Percentiles rank a stretch among this genome's conserved stretches.
phyloP scores from a whole-genome alignment of 2,113 vertebrate genomes.

The Sorex araneus region DNA sequence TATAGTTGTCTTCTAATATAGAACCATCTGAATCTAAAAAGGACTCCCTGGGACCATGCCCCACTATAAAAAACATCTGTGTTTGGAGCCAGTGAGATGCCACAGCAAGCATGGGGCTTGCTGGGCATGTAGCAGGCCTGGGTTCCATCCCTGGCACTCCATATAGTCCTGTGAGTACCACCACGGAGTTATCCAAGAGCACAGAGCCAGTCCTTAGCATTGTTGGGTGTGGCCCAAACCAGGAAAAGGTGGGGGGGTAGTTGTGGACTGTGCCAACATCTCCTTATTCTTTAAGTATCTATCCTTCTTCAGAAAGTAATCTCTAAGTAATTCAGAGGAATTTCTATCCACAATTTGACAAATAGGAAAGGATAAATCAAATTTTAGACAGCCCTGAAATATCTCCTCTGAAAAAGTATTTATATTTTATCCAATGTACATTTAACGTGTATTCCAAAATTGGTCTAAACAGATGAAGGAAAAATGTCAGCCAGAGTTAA shows the following conservation, averaged over 20 bases:
- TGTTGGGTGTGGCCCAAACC: no score
- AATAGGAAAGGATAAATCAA: constrained; percentile 49
- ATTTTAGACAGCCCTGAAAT: constrained; percentile 28
- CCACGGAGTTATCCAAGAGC: no score
- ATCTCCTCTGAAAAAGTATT: constrained; percentile 23
- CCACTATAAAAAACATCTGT: background rate
- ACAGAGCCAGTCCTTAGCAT: no score
- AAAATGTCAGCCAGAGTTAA: constrained; percentile 45
- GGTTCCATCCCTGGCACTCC: no score
- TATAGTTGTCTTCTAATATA: background rate
- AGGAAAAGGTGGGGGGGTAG: no score
- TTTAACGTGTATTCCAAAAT: constrained; percentile 43
- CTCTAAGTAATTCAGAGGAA: constrained; percentile 30
- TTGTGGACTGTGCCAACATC: no score
- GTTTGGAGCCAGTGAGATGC: background rate
- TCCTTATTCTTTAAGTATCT: background rate
- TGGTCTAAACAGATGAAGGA: constrained; percentile 60
- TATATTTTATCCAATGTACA: background rate
- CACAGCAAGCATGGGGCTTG: no score
- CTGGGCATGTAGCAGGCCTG: no score
- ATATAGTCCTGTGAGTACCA: no score
- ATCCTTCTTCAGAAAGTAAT: background rate
- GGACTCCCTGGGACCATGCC: background rate
- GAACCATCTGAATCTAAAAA: background rate
- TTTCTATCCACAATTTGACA: background rate